Evolutionary conservation across 2,113 vertebrate genomes (phyloP).

Genomic region (Lophotis ruficrista): DNA sequence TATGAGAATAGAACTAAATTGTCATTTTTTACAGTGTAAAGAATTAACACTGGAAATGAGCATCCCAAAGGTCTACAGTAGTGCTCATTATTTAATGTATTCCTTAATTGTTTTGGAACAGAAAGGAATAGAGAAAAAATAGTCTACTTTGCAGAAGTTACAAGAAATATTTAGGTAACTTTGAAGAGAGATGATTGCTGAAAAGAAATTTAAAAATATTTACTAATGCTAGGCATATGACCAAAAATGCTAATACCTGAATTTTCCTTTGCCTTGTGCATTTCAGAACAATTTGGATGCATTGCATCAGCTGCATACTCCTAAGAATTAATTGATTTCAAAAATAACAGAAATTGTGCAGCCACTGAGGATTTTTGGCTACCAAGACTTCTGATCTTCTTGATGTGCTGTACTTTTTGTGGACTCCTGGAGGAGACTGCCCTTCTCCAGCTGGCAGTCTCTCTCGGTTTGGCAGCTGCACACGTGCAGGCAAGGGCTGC

Average conservation of each 20-base stretch:
- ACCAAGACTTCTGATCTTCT: background rate
- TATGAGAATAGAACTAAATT: background rate
- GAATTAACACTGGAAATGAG: background rate
- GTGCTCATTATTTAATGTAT: background rate
- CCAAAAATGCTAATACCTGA: background rate
- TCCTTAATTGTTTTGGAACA: background rate
- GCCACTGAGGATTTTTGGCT: conserved; percentile 3
- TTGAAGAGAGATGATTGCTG: background rate
- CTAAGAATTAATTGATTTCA: background rate
- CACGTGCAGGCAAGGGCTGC: background rate
- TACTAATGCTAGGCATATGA: background rate
- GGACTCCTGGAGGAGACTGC: background rate
- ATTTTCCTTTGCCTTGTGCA: background rate
- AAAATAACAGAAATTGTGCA: background rate
- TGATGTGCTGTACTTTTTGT: background rate
- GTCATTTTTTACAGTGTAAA: background rate
- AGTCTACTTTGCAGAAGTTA: background rate
- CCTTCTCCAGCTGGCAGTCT: conserved; percentile 15
- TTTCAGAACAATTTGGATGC: background rate
- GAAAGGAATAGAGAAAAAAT: background rate
- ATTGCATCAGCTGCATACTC: background rate
- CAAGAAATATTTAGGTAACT: background rate
- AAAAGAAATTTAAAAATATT: background rate
- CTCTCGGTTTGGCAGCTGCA: conserved; percentile 1
- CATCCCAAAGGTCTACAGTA: background rate